Conservation (phyloP, 2,113 vertebrate species). For the Hassar affinis region DNA sequence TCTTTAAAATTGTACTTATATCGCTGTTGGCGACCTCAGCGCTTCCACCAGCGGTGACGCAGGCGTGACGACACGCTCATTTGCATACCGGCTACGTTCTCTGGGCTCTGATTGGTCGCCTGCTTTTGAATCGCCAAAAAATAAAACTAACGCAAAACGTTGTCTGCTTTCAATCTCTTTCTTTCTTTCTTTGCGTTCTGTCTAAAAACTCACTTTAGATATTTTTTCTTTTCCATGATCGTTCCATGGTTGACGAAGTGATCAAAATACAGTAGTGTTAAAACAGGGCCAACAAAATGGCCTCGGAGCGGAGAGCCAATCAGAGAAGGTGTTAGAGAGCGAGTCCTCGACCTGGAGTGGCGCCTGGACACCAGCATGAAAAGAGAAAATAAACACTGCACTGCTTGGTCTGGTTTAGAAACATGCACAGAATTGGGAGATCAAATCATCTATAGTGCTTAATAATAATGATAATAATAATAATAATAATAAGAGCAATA, state of each 20-base stretch:
- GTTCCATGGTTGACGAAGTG: background rate
- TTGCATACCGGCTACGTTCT: conserved; percentile 69
- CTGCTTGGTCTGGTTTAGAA: background rate
- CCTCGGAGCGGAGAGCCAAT: conserved; percentile 72
- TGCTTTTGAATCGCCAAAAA: conserved; percentile 21
- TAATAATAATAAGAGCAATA: no score
- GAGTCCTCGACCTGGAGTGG: conserved; percentile 54
- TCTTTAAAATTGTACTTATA: conserved; percentile 62
- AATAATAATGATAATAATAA: background rate
- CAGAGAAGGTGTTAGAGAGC: conserved; percentile 61
- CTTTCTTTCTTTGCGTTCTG: background rate
- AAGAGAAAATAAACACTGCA: background rate
- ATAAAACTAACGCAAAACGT: background rate
- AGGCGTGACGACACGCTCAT: conserved; percentile 65
- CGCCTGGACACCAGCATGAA: conserved; percentile 51
- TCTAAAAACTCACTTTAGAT: background rate
- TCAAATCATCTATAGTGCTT: background rate
- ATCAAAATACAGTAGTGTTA: conserved; percentile 32
- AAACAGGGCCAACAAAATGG: conserved; percentile 74
- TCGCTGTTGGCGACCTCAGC: conserved; percentile 73
- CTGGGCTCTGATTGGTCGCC: conserved; percentile 68
- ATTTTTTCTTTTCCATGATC: no score
- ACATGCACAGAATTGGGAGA: background rate
- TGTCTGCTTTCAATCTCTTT: no score
- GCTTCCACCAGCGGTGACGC: conserved; percentile 73